These are phyloP conservation scores for Trachemys scripta DNA, from an alignment of 2,113 vertebrate genomes.

Conservation along the genomic window DNA sequence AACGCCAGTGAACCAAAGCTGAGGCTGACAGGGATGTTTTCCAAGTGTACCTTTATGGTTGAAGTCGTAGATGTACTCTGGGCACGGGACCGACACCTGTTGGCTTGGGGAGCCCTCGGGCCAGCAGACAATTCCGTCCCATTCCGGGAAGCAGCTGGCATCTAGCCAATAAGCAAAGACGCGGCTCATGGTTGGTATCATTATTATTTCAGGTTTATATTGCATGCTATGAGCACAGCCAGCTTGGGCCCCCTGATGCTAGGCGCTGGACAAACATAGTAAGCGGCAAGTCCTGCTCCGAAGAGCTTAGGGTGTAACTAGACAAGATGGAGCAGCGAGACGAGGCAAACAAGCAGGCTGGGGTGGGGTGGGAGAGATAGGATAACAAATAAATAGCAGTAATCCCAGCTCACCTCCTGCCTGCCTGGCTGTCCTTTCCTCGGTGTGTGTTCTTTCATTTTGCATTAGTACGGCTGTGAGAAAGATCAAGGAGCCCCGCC, in stretches of 20 bases:
- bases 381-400: background rate
- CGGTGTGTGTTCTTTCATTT: background rate
- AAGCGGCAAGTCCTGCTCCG: background rate
- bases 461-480: background rate
- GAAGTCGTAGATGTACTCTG: conserved; percentile 93
- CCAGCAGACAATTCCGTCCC: conserved; percentile 95
- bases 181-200: background rate
- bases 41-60: conserved; percentile 85
- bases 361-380: background rate
- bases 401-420: background rate
- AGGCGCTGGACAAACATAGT: background rate
- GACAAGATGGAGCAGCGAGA: background rate
- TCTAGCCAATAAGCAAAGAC: conserved; percentile 72
- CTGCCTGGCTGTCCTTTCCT: background rate
- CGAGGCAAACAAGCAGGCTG: background rate
- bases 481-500: background rate
- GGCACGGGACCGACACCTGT: conserved; percentile 85
- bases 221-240: background rate
- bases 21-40: too few species aligned
- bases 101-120: conserved; percentile 81
- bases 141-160: conserved; percentile 84
- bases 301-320: background rate
- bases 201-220: background rate
- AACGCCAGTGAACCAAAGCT: background rate
- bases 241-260: background rate